These are phyloP conservation scores for Oncorhynchus keta DNA, from an alignment of 2,113 vertebrate genomes.

Conservation along the genomic window DNA sequence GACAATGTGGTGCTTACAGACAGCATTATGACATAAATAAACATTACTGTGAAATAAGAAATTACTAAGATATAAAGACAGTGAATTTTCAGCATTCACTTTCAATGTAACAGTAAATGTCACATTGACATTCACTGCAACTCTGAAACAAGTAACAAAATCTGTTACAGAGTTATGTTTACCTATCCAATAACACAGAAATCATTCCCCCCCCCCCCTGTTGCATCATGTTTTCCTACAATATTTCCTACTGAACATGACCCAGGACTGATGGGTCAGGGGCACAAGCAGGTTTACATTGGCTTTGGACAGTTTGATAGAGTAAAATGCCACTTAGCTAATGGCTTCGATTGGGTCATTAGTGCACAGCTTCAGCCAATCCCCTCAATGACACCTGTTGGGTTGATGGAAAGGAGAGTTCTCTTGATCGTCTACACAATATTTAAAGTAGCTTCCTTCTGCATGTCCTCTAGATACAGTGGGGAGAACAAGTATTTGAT, in stretches of 20 bases:
- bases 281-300: background rate
- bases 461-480: too few species aligned
- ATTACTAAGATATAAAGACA: too few species aligned
- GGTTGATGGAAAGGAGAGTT: background rate
- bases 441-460: too few species aligned
- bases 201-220: rapidly evolving
- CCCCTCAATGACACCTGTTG: background rate
- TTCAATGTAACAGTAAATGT: too few species aligned
- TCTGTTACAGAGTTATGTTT: background rate
- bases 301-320: background rate
- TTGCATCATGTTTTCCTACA: too few species aligned
- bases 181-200: too few species aligned
- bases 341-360: background rate
- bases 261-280: background rate
- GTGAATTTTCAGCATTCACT: too few species aligned
- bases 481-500: too few species aligned
- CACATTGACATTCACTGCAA: background rate
- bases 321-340: background rate
- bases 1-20: background rate
- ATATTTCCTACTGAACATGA: too few species aligned
- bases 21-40: background rate
- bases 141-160: background rate
- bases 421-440: too few species aligned
- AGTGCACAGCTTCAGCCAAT: background rate
- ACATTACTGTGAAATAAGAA: background rate